phyloP scores from a whole-genome alignment of 2,888 invertebrate species.

The Orchesellides sinensis region DNA sequence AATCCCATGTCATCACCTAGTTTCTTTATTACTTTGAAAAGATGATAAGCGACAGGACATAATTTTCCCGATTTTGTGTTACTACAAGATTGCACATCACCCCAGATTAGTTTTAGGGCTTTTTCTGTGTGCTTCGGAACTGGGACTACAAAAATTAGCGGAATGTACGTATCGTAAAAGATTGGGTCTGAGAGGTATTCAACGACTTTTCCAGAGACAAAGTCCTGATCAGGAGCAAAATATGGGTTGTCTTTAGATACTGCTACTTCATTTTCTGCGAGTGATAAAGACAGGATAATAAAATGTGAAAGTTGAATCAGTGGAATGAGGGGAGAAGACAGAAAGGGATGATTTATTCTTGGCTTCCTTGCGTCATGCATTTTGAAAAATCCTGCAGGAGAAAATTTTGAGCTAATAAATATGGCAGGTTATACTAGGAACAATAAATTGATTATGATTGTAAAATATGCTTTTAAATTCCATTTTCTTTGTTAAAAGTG shows the following conservation, averaged over 20 bases:
- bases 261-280: neutral
- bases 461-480: too few relatives aligned
- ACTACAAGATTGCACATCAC: conserved; percentile 39
- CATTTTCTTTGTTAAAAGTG: too few relatives aligned
- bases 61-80: conserved; percentile 52
- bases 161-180: conserved; percentile 66
- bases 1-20: conserved; percentile 66
- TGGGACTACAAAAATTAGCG: conserved; percentile 62
- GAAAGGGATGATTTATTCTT: too few relatives aligned
- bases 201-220: conserved; percentile 60
- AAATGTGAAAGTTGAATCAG: neutral
- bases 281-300: neutral
- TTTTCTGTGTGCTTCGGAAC: conserved; percentile 66
- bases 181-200: conserved; percentile 66
- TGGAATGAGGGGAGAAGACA: too few relatives aligned
- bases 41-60: conserved; percentile 67
- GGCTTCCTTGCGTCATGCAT: too few relatives aligned
- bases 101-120: conserved; percentile 61
- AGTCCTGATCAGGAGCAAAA: conserved; percentile 28
- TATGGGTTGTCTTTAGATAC: neutral
- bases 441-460: too few relatives aligned
- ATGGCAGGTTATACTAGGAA: too few relatives aligned
- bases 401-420: too few relatives aligned
- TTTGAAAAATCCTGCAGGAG: too few relatives aligned
- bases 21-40: conserved; percentile 65